phyloP scores from a whole-genome alignment of 64 coral and sea anemone genomes.

The Actinia tenebrosa region DNA sequence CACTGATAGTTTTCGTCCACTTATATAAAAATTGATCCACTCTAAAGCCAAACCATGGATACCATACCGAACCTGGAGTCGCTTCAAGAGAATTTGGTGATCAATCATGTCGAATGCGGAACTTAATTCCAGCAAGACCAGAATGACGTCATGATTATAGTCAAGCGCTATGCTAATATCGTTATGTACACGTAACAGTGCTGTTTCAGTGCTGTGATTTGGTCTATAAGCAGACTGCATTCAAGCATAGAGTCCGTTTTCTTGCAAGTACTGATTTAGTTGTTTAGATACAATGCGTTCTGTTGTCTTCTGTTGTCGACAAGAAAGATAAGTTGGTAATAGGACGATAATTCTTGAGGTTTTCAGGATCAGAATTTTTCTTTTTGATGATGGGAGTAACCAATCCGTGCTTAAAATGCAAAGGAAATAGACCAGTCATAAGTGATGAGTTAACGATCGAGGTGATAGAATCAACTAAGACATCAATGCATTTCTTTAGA shows the following conservation, averaged over 20 bases:
- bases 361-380: too few species aligned
- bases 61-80: slow-evolving; percentile 24
- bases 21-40: slow-evolving; percentile 1
- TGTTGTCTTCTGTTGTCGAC: too few species aligned
- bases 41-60: slow-evolving; percentile 1
- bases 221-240: slow-evolving; percentile 22
- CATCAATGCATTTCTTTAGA: too few species aligned
- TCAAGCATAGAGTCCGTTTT: not conserved
- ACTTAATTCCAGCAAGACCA: slow-evolving; percentile 20
- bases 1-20: not conserved
- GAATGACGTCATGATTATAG: slow-evolving; percentile 7
- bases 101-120: slow-evolving; percentile 23
- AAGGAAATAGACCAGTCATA: too few species aligned
- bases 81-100: not conserved
- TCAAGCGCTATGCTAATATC: not conserved
- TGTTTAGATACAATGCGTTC: not conserved
- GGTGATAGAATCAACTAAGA: too few species aligned
- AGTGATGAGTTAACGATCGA: too few species aligned
- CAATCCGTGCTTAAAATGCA: too few species aligned
- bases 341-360: too few species aligned
- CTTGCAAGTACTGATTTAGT: slow-evolving; percentile 11
- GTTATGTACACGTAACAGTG: slow-evolving; percentile 14
- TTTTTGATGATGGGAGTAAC: too few species aligned
- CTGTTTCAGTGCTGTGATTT: slow-evolving; percentile 26
- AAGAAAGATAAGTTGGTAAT: too few species aligned